Evolutionary conservation across 2,113 vertebrate species (phyloP), one percentile per base, ranked within the genome.

Genomic region (Lagenorhynchus albirostris): DNA sequence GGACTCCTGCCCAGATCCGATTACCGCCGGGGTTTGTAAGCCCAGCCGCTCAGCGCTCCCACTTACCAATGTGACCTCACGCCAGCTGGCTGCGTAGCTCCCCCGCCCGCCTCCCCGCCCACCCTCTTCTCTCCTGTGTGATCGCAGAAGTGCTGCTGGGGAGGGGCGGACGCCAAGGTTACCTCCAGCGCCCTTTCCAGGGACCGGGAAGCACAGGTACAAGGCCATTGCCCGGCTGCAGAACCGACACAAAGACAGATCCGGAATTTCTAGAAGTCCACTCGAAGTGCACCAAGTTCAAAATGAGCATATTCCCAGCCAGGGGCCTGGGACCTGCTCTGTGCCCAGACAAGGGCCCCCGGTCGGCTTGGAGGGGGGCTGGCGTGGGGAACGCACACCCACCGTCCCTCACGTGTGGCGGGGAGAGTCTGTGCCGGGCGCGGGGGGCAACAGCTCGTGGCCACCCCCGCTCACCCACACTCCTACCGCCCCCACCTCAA

Each of bases 361-460:
- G 50, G 63, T 18, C 55, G 0, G 14, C 44, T 44, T 25, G n/a
- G 41, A 41, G 11, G 3, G 3, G 5, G n/a, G 18, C 62, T 23
- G 58, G 14, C 0, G 0, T 7, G 9, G 41, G 63, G 6, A 38
- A 41, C 14, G 20, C 33, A 13, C 14, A 5, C 1, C 10, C 50
- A 18, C 6, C 0, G 0, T 3, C 55, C 29, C 50, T 1, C 3
- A 0, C 1, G 29, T 8, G 53, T 0, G 10, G 47, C 1, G 7
- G 26, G 55, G 13, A 77, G n/a, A 79, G 31, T 55, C 53, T 2
- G 6, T 3, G 29, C 26, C 2, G 1, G 0, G 38, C 2, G 20
- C 2, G 2, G 55, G 15, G 15, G 65, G 17, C 3, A 68, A 33
- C 7, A 8, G 74, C 44, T 73, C 33, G 44, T 29, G 1, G 55